Percentiles rank a stretch among this genome's conserved stretches.
phyloP scores from a whole-genome alignment of 2,113 vertebrate species.

The Nipponia nippon region DNA sequence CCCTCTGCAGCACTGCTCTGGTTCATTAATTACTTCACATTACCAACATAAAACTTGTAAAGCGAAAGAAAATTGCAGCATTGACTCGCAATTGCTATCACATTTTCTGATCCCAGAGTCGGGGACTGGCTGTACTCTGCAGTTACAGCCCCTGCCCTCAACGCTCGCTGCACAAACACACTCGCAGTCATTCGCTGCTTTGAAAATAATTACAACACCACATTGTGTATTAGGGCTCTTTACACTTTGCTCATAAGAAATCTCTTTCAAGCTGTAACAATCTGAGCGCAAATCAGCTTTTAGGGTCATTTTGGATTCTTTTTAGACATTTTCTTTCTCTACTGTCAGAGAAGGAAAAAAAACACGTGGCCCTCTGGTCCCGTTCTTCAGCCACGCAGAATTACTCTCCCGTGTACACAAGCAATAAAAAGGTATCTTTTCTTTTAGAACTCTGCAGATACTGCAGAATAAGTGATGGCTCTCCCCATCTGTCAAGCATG shows the following conservation, averaged over 20 bases:
- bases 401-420: not conserved
- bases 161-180: not conserved
- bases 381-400: not conserved
- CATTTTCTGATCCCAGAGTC: not conserved
- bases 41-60: conserved; percentile 28
- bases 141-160: conserved; percentile 1
- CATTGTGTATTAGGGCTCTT: not conserved
- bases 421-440: not conserved
- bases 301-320: not conserved
- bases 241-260: not conserved
- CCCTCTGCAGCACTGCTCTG: conserved; percentile 5
- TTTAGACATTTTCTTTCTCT: not conserved
- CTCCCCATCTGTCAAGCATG: not conserved
- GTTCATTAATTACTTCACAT: conserved; percentile 53
- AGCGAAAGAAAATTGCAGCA: not conserved
- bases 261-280: not conserved
- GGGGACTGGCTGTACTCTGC: not conserved
- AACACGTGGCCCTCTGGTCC: accelerated
- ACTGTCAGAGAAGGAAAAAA: not conserved
- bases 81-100: not conserved
- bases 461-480: not conserved
- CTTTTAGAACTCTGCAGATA: not conserved
- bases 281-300: not conserved
- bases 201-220: not conserved
- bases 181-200: not conserved